Percentiles rank a stretch among this genome's conserved stretches.
Conservation (phyloP, 2,888 invertebrate genomes). For the Drosophila mettleri region DNA sequence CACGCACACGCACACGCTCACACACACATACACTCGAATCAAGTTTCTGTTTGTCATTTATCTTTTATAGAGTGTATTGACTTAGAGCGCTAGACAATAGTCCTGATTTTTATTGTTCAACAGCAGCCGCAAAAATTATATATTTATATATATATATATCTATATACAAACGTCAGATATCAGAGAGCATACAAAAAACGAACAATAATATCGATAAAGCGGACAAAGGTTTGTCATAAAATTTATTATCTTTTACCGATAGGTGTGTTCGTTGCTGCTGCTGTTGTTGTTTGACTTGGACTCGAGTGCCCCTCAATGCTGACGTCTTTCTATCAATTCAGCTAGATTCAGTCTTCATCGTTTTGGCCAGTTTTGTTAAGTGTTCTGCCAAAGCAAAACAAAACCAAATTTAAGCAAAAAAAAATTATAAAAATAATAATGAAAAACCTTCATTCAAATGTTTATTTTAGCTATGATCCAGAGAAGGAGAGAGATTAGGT, state of each 20-base stretch:
- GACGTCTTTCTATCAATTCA: slow-evolving; percentile 33
- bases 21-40: slow-evolving; percentile 15
- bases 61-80: slow-evolving; percentile 65
- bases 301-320: slow-evolving; percentile 44
- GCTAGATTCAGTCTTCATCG: background rate
- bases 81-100: slow-evolving; percentile 71
- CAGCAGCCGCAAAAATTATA: slow-evolving; percentile 21
- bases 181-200: slow-evolving; percentile 11
- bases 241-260: slow-evolving; percentile 79
- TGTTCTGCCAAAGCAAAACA: slow-evolving; percentile 25
- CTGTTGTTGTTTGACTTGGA: slow-evolving; percentile 12
- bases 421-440: background rate
- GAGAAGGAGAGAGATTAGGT: slow-evolving; percentile 35
- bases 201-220: slow-evolving; percentile 68
- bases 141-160: background rate
- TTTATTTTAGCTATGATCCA: slow-evolving; percentile 16
- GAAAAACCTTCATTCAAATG: slow-evolving; percentile 54
- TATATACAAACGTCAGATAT: slow-evolving; percentile 13
- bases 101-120: slow-evolving; percentile 72
- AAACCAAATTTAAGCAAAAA: background rate
- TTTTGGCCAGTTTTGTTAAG: slow-evolving; percentile 28
- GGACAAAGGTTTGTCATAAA: slow-evolving; percentile 69
- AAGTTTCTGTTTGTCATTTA: slow-evolving; percentile 24
- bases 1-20: slow-evolving; percentile 14
- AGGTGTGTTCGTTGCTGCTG: slow-evolving; percentile 29